phyloP scores from a whole-genome alignment of 2,888 invertebrate genomes.

The Patella ulyssiponensis region DNA sequence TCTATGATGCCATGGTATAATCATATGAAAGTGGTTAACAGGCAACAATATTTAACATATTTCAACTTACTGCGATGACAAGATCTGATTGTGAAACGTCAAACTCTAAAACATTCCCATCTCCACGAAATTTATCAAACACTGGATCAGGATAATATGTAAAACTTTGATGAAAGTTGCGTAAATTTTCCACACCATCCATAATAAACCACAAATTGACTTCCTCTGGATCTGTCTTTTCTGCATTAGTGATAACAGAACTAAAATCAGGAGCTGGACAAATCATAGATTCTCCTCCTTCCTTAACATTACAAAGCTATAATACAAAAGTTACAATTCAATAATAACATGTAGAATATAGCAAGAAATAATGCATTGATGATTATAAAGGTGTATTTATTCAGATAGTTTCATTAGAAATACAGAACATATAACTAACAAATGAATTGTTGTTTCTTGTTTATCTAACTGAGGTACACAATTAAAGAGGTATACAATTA shows the following conservation, averaged over 20 bases:
- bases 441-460: no score
- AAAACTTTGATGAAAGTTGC: conserved; percentile 49
- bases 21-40: no score
- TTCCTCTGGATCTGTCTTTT: conserved; percentile 38
- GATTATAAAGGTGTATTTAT: no score
- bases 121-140: conserved; percentile 47
- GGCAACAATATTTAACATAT: no score
- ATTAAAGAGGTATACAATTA: no score
- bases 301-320: conserved; percentile 41
- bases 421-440: no score
- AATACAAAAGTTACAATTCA: conserved; percentile 6
- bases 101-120: conserved; percentile 44
- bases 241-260: conserved; percentile 33
- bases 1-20: no score
- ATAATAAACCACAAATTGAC: conserved; percentile 61
- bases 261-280: conserved; percentile 61
- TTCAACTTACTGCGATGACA: conserved; percentile 52
- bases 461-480: no score
- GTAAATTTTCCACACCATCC: conserved; percentile 65
- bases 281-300: conserved; percentile 51
- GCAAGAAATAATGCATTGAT: no score
- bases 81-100: conserved; percentile 50
- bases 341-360: no score
- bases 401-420: no score
- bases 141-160: conserved; percentile 67